Percentiles rank a stretch among this genome's conserved stretches.
Conservation (phyloP, 2,113 vertebrate genomes). For the Micromys minutus region DNA sequence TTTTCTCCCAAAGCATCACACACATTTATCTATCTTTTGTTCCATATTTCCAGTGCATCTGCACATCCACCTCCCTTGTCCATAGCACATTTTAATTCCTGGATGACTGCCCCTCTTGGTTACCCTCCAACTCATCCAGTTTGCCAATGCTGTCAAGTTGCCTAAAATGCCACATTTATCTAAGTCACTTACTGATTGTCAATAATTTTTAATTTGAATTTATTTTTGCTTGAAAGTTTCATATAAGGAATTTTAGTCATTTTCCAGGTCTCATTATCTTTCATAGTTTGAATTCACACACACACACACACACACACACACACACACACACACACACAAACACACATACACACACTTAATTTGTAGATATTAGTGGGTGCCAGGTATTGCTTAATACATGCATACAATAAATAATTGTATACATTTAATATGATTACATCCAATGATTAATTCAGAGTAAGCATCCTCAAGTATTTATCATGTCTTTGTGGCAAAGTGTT, state of each 20-base stretch:
- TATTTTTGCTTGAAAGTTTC: background rate
- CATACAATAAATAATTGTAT: background rate
- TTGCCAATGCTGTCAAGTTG: slow-evolving; percentile 25
- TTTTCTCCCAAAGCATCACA: background rate
- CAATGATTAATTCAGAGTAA: background rate
- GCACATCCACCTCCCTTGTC: background rate
- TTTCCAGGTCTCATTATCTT: background rate
- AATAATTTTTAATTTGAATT: slow-evolving; percentile 22
- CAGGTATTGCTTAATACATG: background rate
- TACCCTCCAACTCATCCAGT: background rate
- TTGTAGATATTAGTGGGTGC: background rate
- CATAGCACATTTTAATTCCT: slow-evolving; percentile 23
- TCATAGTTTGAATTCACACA: background rate
- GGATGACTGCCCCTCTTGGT: background rate
- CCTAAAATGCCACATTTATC: slow-evolving; percentile 44
- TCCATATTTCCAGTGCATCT: background rate
- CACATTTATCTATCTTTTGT: slow-evolving; percentile 43
- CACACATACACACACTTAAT: too few species aligned
- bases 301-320: too few species aligned
- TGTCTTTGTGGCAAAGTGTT: background rate
- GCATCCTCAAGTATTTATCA: background rate
- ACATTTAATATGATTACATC: too few species aligned
- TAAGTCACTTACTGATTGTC: background rate
- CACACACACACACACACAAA: too few species aligned
- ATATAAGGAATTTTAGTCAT: background rate